A percentile compares a stretch with the other conserved stretches of the same genome.
Evolutionary conservation across 2,888 invertebrate species (phyloP).

Genomic region (Glyphotaelius pellucidus): DNA sequence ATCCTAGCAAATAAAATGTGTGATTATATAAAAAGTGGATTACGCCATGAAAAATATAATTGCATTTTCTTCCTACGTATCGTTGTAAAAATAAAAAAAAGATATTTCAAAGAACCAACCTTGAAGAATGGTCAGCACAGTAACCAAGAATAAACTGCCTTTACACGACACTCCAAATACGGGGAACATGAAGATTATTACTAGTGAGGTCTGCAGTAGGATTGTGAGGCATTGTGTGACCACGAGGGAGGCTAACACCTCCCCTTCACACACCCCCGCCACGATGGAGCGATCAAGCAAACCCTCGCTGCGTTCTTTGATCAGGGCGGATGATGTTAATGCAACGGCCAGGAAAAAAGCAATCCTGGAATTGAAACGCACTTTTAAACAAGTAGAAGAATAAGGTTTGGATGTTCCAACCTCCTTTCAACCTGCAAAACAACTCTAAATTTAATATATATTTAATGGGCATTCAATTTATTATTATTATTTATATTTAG

Average conservation of each 20-base stretch:
- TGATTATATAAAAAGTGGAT: too few species aligned
- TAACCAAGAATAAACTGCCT: slow-evolving; percentile 90
- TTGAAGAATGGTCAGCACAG: slow-evolving; percentile 91
- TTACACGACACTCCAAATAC: slow-evolving; percentile 94
- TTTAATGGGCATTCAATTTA: too few species aligned
- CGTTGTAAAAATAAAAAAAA: too few species aligned
- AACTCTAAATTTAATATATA: too few species aligned
- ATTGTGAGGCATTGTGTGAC: slow-evolving; percentile 96
- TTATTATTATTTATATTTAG: too few species aligned
- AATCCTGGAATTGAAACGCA: slow-evolving; percentile 81
- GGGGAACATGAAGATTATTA: slow-evolving; percentile 93
- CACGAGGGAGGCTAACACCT: slow-evolving; percentile 95
- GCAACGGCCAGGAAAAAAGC: slow-evolving; percentile 98
- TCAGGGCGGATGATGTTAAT: slow-evolving; percentile 92
- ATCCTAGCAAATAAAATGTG: too few species aligned
- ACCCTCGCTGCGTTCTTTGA: slow-evolving; percentile 94
- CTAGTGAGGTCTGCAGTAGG: slow-evolving; percentile 94
- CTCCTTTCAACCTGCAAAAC: too few species aligned
- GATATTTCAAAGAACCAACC: slow-evolving; percentile 73
- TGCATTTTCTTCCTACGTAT: too few species aligned
- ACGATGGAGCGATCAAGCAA: slow-evolving; percentile 95
- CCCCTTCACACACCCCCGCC: slow-evolving; percentile 93
- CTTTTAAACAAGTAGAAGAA: not conserved
- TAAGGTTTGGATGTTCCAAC: too few species aligned
- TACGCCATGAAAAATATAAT: too few species aligned